These are phyloP conservation scores for Cataglyphis rosenhaueri DNA, from an alignment of 2,888 invertebrate genomes.

Conservation along the genomic window DNA sequence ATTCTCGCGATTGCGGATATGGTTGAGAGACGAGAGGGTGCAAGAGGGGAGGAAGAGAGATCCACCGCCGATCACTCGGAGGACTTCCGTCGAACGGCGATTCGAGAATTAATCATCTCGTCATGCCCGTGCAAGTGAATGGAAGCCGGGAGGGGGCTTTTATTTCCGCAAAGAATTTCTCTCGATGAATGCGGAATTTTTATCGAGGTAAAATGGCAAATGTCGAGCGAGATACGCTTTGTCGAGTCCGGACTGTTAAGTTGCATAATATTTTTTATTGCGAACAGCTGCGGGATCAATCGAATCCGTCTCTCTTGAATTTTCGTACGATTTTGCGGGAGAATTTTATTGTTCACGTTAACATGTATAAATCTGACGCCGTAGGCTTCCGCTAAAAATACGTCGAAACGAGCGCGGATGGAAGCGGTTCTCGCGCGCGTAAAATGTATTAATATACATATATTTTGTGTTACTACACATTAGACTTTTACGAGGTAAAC, in stretches of 20 bases:
- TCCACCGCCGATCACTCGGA: background rate
- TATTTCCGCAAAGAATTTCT: conserved; percentile 2
- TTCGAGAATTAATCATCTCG: conserved; percentile 21
- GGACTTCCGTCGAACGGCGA: background rate
- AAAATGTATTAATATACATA: conserved; percentile 13
- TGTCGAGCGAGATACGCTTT: background rate
- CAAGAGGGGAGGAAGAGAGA: too few relatives aligned
- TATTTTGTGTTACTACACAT: background rate
- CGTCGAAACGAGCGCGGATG: background rate
- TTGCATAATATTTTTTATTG: conserved; percentile 11
- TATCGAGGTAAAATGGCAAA: background rate
- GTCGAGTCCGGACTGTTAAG: background rate
- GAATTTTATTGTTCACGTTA: conserved; percentile 13
- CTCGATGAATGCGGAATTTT: conserved; percentile 5
- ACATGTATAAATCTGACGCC: background rate
- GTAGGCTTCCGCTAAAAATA: conserved; percentile 37
- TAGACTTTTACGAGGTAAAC: conserved; percentile 37
- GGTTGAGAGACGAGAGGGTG: background rate
- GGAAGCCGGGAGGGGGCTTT: background rate
- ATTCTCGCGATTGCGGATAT: conserved; percentile 57
- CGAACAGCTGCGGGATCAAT: background rate
- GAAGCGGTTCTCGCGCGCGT: background rate
- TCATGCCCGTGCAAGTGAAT: background rate
- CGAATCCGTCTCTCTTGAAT: background rate
- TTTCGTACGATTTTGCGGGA: background rate